Percentiles rank a stretch among this genome's conserved stretches.
These are phyloP conservation scores for Zosterops japonicus DNA, from an alignment of 2,113 vertebrate genomes.

Conservation along the genomic window DNA sequence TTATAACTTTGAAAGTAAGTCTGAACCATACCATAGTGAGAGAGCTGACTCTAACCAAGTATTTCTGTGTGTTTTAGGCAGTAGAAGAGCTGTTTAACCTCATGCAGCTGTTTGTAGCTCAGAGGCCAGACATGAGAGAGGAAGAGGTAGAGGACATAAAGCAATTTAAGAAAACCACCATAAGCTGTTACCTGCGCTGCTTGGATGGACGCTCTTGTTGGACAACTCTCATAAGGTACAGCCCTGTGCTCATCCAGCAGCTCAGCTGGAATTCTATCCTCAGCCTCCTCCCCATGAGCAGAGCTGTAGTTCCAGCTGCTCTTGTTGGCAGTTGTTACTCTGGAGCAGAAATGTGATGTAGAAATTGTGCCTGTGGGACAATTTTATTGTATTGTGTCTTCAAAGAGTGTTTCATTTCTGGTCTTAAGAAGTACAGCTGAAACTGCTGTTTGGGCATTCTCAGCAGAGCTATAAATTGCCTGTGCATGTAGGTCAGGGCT, in stretches of 20 bases:
- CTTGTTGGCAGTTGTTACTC: background rate
- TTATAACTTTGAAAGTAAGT: background rate
- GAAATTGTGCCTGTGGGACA: background rate
- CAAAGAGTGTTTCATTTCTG: background rate
- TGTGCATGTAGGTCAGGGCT: background rate
- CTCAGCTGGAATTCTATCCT: background rate
- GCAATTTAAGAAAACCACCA: slow-evolving; percentile 99
- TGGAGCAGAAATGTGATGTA: background rate
- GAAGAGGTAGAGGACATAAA: slow-evolving; percentile 96
- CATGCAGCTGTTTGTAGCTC: slow-evolving; percentile 98
- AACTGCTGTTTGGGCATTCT: background rate
- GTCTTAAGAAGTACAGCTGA: background rate
- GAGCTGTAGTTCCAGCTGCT: background rate
- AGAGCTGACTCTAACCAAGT: background rate
- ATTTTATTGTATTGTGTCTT: background rate
- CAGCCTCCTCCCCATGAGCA: background rate
- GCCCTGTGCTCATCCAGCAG: background rate
- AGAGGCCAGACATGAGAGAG: slow-evolving; percentile 94
- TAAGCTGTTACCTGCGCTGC: slow-evolving; percentile 98
- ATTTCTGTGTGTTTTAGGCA: slow-evolving; percentile 76
- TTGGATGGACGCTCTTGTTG: slow-evolving; percentile 98
- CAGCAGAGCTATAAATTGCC: background rate
- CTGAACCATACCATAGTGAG: background rate
- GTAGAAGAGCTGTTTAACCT: slow-evolving; percentile 98
- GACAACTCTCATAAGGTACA: slow-evolving; percentile 98